phyloP scores from a whole-genome alignment of 2,797 vertebrate genomes.

The Margarornis squamiger region DNA sequence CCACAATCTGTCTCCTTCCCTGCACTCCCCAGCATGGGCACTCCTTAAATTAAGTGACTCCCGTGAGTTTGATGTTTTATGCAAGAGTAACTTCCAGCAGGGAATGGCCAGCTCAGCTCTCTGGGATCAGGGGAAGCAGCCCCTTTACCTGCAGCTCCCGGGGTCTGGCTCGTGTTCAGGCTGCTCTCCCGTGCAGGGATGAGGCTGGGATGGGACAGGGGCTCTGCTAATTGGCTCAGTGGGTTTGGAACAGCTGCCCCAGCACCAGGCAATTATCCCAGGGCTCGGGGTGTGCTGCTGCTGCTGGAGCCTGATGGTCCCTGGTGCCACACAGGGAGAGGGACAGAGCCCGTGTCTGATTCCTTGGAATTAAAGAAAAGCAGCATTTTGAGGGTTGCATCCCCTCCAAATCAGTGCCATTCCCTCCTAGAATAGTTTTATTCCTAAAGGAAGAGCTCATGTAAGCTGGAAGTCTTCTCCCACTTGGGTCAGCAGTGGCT shows the following conservation, averaged over 20 bases:
- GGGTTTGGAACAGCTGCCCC: background rate
- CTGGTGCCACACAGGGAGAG: background rate
- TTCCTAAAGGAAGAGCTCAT: background rate
- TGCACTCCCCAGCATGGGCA: background rate
- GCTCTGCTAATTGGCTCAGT: slow-evolving; percentile 29
- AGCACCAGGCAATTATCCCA: slow-evolving; percentile 40
- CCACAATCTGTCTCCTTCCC: background rate
- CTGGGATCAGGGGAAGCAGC: background rate
- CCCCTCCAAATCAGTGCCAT: background rate
- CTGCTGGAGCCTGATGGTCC: background rate
- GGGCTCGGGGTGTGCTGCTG: background rate
- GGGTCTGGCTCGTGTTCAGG: background rate
- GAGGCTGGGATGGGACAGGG: background rate
- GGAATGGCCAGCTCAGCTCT: background rate
- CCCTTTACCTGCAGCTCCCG: background rate
- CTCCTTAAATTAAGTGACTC: background rate
- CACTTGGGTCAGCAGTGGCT: background rate
- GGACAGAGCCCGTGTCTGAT: accelerated
- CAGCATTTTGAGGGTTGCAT: accelerated
- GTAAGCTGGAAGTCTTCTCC: background rate
- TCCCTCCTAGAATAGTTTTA: accelerated
- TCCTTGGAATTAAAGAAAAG: background rate
- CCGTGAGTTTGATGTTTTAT: slow-evolving; percentile 14
- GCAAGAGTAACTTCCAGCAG: slow-evolving; percentile 38
- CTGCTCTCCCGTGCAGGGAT: background rate